These are phyloP conservation scores for Melanotaenia nigrans DNA, from an alignment of 2,797 vertebrate genomes.

Conservation along the genomic window DNA sequence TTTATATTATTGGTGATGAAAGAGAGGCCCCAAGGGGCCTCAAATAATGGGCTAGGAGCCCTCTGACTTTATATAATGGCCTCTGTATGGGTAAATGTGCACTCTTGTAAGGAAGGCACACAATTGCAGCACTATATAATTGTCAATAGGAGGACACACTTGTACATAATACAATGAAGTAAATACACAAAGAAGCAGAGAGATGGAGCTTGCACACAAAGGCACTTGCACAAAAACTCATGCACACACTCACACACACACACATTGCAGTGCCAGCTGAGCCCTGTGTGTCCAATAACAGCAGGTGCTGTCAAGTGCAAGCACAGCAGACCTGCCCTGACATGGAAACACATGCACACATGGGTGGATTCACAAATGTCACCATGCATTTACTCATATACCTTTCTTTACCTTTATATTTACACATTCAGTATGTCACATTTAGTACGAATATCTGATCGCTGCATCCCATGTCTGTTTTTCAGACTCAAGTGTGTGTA, in stretches of 20 bases:
- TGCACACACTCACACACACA: constrained; percentile 6
- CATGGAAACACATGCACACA: constrained; percentile 48
- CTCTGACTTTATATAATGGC: constrained; percentile 71
- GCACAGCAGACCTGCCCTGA: constrained; percentile 66
- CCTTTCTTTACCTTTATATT: constrained; percentile 9
- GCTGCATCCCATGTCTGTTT: constrained; percentile 7
- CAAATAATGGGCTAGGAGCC: constrained; percentile 68
- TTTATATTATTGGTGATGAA: constrained; percentile 79
- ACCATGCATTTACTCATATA: constrained; percentile 19
- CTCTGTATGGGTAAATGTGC: constrained; percentile 42
- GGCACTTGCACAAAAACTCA: constrained; percentile 54
- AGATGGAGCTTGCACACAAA: constrained; percentile 45
- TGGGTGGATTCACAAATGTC: constrained; percentile 36
- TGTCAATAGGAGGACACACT: constrained; percentile 67
- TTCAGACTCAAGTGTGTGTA: constrained; percentile 7
- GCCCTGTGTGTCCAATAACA: constrained; percentile 74
- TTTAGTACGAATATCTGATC: constrained; percentile 20
- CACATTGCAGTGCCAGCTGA: constrained; percentile 73
- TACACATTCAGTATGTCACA: constrained; percentile 13
- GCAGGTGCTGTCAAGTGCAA: constrained; percentile 79
- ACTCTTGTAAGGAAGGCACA: constrained; percentile 31
- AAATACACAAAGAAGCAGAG: constrained; percentile 42
- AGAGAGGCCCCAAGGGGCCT: constrained; percentile 63
- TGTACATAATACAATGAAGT: constrained; percentile 67
- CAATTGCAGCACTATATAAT: constrained; percentile 64